These are phyloP conservation scores for Apeltes quadracus DNA, from an alignment of 2,113 vertebrate genomes.

Conservation along the genomic window DNA sequence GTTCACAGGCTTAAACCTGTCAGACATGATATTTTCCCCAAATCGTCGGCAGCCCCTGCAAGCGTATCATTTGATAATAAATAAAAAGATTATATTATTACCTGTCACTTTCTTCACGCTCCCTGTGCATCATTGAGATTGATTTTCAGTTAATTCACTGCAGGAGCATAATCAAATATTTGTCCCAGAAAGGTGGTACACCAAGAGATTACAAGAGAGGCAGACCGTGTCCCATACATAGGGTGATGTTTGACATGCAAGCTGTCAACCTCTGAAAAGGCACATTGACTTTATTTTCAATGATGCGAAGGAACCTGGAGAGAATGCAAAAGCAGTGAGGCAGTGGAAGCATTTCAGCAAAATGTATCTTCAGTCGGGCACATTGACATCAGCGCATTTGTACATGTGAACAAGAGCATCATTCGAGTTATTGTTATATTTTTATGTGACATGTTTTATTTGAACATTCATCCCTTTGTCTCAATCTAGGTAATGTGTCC, in stretches of 20 bases:
- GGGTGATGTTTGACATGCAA: conserved; percentile 46
- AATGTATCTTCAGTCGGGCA: not conserved
- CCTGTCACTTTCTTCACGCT: conserved; percentile 56
- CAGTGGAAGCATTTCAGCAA: not conserved
- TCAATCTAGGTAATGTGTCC: not conserved
- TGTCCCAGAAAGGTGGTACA: conserved; percentile 49
- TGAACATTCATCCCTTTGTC: not conserved
- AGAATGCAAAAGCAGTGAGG: conserved; percentile 32
- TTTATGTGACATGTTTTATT: not conserved
- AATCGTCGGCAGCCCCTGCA: conserved; percentile 41
- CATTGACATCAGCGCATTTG: not conserved
- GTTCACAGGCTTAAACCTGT: conserved; percentile 53
- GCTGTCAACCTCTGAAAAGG: conserved; percentile 40
- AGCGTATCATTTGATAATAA: conserved; percentile 51
- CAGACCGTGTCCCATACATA: conserved; percentile 39
- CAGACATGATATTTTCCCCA: conserved; percentile 48
- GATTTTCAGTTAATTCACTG: conserved; percentile 66
- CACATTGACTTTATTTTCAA: conserved; percentile 30
- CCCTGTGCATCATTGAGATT: conserved; percentile 61
- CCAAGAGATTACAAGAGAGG: conserved; percentile 41
- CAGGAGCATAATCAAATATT: conserved; percentile 54
- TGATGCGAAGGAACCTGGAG: conserved; percentile 15
- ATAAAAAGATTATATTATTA: conserved; percentile 68
- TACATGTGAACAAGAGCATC: not conserved
- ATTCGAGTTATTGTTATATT: conserved; percentile 1